Conservation (phyloP, 1,140 invertebrate genomes). For the Metaphire vulgaris region DNA sequence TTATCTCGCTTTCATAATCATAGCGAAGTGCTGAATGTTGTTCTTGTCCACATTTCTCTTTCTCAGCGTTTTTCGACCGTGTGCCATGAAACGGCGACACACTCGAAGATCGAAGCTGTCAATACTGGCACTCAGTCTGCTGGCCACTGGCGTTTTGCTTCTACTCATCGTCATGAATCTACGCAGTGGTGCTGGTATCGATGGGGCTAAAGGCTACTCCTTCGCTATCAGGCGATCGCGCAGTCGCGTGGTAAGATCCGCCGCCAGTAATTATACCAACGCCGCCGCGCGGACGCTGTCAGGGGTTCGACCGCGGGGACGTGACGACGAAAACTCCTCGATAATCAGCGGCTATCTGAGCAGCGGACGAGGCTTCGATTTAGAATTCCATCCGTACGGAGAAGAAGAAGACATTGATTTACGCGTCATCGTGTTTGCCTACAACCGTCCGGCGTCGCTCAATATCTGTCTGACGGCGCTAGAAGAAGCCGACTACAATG, state of each 20-base stretch:
- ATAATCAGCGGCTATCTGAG: not conserved
- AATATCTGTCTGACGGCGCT: not conserved
- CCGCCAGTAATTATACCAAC: not conserved
- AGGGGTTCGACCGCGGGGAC: not conserved
- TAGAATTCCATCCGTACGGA: not conserved
- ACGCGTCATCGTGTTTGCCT: conserved; percentile 4
- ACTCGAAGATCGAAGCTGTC: not conserved
- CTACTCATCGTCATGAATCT: not conserved
- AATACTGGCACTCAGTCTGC: not conserved
- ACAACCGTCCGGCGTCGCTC: conserved; percentile 12
- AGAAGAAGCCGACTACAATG: not conserved
- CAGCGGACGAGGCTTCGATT: not conserved
- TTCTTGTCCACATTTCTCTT: no score
- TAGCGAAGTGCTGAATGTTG: no score
- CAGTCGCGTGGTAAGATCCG: no score
- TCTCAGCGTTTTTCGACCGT: not conserved
- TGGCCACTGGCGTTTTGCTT: not conserved
- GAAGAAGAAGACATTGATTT: conserved; percentile 10
- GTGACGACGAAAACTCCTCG: no score
- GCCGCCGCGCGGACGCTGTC: no score
- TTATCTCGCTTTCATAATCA: no score
- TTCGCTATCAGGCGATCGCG: no score
- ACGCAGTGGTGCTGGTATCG: no score
- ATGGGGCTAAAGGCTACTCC: not conserved
- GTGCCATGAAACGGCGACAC: not conserved